Conservation (phyloP, 2,113 vertebrate species). For the Neoarius graeffei region DNA sequence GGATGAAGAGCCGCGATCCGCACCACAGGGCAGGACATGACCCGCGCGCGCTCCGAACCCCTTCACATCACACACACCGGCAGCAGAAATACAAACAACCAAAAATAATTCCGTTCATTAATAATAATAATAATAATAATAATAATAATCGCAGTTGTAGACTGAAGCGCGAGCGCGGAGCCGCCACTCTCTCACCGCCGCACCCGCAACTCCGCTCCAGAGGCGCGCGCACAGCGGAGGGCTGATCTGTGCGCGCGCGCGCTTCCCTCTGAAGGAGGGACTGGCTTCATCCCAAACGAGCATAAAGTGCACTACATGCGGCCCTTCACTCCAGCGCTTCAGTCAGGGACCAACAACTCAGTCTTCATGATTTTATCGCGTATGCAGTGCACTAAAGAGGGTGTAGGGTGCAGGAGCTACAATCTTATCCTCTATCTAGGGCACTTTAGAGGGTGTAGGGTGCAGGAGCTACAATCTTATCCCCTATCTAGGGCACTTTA, state of each 20-base stretch:
- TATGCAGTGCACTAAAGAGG: neutral
- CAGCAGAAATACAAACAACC: neutral
- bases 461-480: neutral
- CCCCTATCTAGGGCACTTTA: neutral
- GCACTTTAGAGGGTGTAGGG: too few species aligned
- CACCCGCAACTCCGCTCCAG: slow-evolving; percentile 11
- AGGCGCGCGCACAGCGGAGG: neutral
- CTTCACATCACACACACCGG: neutral
- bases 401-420: neutral
- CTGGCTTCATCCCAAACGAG: neutral
- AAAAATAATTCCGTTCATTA: neutral
- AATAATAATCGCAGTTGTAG: neutral
- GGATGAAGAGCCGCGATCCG: slow-evolving; percentile 2
- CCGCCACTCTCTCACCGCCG: neutral
- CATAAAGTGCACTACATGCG: neutral
- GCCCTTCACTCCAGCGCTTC: neutral
- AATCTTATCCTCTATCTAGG: neutral
- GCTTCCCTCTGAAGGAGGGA: neutral
- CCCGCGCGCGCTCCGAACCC: neutral
- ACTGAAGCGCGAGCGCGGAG: neutral
- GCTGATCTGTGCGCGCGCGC: neutral
- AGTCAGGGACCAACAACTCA: neutral
- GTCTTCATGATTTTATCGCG: too few species aligned
- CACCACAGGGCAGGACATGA: neutral
- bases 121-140: neutral